Base-by-base conservation (phyloP, 2,888 invertebrate genomes). In the Geotrupes spiniger region DNA sequence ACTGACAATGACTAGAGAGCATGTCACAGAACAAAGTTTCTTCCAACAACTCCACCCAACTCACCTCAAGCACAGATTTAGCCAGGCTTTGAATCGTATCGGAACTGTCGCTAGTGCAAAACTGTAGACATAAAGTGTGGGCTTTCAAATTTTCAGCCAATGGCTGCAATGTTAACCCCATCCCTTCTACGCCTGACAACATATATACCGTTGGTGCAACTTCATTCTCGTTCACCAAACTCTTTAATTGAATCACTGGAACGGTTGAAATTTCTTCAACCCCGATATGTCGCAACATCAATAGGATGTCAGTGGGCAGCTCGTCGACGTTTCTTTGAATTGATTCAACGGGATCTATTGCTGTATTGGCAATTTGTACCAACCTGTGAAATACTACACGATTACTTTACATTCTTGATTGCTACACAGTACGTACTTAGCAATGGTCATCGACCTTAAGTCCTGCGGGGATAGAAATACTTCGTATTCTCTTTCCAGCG, bases 401-500 rank as follows among this genome's bases (percentile, higher is more conserved):
- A 11, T 29, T 1, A 6, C 2, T 10, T 31, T 5, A 31, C 16
- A 14, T 27, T 27, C 6, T 27, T n/a, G n/a, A 27, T 8, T 27
- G 8, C 9, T 27, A 27, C 6, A 27, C 9, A 6, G 6, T 27
- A 27, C 8, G 36, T 62, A 80, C 80, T 75, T 85, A 12, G 83
- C 81, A 57, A 93, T 85, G 0, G 90, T 93, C 28, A 94, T 73
- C 1, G 81, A 80, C 40, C 93, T 80, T 49, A 95, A 85, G 59
- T 95, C 93, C 65, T 91, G 89, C 3, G 92, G 86, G 0, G 91
- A 85, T 2, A 97, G 76, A 67, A 86, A 84, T 43, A 96, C 76
- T 65, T 95, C 93, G 66, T 87, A 94, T 68, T 93, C 91, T 60
- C 92, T 78, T 70, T 95, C 94, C 1, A 95, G 72, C 0, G 88